Conservation (phyloP, 2,797 vertebrate species). For the Cichlasoma orientale region DNA sequence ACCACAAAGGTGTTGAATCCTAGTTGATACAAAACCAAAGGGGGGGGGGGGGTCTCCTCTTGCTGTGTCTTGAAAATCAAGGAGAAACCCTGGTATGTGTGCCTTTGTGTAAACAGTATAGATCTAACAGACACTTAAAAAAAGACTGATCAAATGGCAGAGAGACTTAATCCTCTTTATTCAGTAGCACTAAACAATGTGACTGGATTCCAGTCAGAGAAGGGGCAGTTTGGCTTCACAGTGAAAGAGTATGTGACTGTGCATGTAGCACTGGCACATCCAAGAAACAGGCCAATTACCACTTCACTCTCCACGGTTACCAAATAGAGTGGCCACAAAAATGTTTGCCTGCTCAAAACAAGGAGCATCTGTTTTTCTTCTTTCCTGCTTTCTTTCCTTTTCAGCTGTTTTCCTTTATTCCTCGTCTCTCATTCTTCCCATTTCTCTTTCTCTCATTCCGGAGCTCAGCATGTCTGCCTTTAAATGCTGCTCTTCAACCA, state of each 20-base stretch:
- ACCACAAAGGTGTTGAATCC: background rate
- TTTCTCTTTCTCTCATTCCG: constrained; percentile 6
- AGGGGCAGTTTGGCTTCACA: constrained; percentile 36
- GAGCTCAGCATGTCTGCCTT: constrained; percentile 8
- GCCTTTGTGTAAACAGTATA: constrained; percentile 59
- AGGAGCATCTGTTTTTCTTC: constrained; percentile 59
- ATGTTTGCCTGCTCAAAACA: constrained; percentile 68
- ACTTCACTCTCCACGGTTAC: constrained; percentile 74
- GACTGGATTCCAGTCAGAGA: constrained; percentile 52
- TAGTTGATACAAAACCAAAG: constrained; percentile 28
- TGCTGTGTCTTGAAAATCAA: constrained; percentile 25
- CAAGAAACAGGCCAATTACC: constrained; percentile 63
- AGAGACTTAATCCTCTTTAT: constrained; percentile 69
- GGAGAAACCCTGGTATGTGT: constrained; percentile 47
- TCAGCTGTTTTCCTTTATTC: constrained; percentile 26
- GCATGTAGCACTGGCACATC: constrained; percentile 42
- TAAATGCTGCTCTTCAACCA: constrained; percentile 16
- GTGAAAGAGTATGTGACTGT: constrained; percentile 56
- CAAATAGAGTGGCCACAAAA: constrained; percentile 69
- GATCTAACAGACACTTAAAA: constrained; percentile 64
- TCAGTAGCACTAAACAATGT: constrained; percentile 63
- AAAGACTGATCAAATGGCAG: constrained; percentile 60
- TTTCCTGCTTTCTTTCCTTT: constrained; percentile 5
- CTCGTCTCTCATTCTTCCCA: constrained; percentile 8
- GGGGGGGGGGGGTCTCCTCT: constrained; percentile 4